phyloP scores from a whole-genome alignment of 2,113 vertebrate genomes.

The Elaphurus davidianus region DNA sequence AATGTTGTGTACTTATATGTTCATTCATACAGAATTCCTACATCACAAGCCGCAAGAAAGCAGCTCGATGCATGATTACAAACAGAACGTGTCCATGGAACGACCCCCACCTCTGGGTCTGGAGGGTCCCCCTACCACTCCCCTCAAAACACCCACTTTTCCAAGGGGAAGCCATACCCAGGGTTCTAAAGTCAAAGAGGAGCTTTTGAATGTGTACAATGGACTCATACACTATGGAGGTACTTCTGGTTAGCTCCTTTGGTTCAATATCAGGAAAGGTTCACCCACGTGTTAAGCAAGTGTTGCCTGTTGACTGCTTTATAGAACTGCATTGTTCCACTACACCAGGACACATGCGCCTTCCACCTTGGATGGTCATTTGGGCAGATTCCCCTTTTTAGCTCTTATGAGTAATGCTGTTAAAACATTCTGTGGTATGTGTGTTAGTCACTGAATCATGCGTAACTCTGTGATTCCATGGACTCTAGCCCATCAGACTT shows the following conservation, averaged over 20 bases:
- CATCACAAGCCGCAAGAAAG: fast-evolving
- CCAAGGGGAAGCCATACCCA: fast-evolving
- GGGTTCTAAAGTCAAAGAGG: fast-evolving
- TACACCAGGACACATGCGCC: fast-evolving
- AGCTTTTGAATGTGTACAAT: too few species aligned
- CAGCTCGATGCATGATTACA: fast-evolving
- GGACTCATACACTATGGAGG: fast-evolving
- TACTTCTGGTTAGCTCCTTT: fast-evolving
- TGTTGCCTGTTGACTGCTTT: background rate
- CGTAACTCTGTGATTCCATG: background rate
- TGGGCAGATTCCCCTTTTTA: fast-evolving
- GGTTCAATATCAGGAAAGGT: fast-evolving
- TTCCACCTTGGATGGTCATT: fast-evolving
- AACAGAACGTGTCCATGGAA: fast-evolving
- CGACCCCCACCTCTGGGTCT: fast-evolving
- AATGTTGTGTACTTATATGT: too few species aligned
- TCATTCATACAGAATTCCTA: fast-evolving
- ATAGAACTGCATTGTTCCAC: background rate
- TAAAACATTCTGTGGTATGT: background rate
- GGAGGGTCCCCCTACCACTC: background rate
- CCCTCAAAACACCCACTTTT: background rate
- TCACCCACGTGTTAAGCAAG: fast-evolving
- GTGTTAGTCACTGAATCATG: background rate
- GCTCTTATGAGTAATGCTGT: background rate
- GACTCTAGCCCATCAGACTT: background rate